Base-by-base conservation (phyloP, 1,140 invertebrate species). In the Panulirus ornatus region DNA sequence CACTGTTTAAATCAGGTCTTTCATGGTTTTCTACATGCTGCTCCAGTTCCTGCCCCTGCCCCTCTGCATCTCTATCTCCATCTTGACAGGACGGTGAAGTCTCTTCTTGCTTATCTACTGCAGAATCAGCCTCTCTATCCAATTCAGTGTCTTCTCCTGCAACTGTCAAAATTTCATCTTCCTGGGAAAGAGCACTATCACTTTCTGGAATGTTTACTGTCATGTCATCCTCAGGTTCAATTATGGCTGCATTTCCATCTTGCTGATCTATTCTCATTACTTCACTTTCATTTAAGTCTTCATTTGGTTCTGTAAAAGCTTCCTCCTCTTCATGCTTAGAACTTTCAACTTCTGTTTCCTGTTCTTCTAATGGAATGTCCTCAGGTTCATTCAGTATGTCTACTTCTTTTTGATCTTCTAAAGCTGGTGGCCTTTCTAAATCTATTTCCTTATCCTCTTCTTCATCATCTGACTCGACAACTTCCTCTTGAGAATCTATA, bases 401-500 rank as follows among this genome's bases (percentile, higher is more conserved):
- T 0, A 36, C 30, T 19, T 75, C 84, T 16, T 14, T 66, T 36
- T 19, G 2, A 30, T 75, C 44, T 5, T 44, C 22, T 14, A 22
- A 0, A 75, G 2, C 6, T 54, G 51, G 5, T 51, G 38, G 27
- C n/a, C 73, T 51, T 22, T 22, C 27, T 36, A n/a, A 27, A 8
- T 47, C 71, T 73, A 79, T 22, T 8, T 44, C 44, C 9, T 44
- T 42, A 27, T 27, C 38, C 11, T 47, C 44, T 36, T 11, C n/a
- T 30, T 81, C 42, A 58, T 47, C 9, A 42, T 1, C 38, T 36
- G 16, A 9, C 34, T 47, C 66, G 51, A 9, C 34, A 5, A 22
- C 44, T 76, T 54, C 70, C 51, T 81, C 78, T 51, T 81, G 42
- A 81, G 42, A 38, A 75, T 75, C 66, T 47, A 86, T 19, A 36